These are phyloP conservation scores for Tipula lateralis DNA, from an alignment of 2,888 invertebrate species.

Conservation along the genomic window DNA sequence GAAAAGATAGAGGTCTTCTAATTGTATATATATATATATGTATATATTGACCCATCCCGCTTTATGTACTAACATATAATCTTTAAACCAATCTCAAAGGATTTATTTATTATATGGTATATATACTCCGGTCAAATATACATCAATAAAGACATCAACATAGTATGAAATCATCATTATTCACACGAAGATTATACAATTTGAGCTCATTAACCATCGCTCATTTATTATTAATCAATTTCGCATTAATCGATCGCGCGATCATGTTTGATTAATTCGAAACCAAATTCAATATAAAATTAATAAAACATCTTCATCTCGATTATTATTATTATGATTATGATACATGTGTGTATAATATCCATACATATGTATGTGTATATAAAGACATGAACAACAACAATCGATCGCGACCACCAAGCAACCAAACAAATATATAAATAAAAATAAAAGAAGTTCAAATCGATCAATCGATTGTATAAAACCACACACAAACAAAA, in stretches of 20 bases:
- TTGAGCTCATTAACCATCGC: not conserved
- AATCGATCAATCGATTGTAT: not conserved
- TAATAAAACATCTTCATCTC: not conserved
- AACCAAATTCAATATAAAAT: not conserved
- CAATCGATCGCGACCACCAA: not conserved
- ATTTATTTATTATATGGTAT: not conserved
- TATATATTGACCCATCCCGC: not conserved
- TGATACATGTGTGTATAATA: not conserved
- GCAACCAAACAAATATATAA: not conserved
- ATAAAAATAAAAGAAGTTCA: not conserved
- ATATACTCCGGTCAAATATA: not conserved
- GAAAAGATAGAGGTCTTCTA: not conserved
- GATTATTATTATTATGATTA: not conserved
- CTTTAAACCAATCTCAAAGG: not conserved
- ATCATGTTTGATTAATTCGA: not conserved
- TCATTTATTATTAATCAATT: not conserved
- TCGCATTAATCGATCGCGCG: not conserved
- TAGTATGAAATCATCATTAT: not conserved
- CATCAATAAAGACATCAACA: not conserved
- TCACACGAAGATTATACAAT: not conserved
- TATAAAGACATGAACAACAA: not conserved
- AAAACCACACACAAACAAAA: not conserved
- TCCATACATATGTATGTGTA: not conserved
- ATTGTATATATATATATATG: too few relatives aligned
- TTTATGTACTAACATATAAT: too few relatives aligned